Conservation (phyloP, 2,797 vertebrate species). For the Sylvia borin region DNA sequence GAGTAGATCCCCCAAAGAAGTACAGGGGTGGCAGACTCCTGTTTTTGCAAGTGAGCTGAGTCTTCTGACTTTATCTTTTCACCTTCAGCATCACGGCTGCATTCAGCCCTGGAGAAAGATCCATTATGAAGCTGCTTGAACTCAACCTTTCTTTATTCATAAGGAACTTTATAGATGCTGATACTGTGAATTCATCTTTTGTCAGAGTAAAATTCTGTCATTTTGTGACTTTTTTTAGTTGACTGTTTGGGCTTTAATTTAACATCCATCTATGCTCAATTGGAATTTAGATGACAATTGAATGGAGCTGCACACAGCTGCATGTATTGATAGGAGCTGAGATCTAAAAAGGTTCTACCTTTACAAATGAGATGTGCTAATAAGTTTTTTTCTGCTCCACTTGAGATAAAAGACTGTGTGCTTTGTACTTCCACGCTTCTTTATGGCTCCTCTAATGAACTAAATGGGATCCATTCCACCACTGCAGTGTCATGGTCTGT, state of each 20-base stretch:
- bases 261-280: not conserved
- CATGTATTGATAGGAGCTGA: not conserved
- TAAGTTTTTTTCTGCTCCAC: not conserved
- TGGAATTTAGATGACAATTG: not conserved
- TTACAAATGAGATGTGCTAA: not conserved
- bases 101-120: slow-evolving; percentile 9
- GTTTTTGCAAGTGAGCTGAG: not conserved
- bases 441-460: not conserved
- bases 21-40: not conserved
- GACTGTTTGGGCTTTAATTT: slow-evolving; percentile 19
- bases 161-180: not conserved
- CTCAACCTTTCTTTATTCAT: not conserved
- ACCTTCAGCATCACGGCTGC: not conserved
- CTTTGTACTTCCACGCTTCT: not conserved
- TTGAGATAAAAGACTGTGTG: not conserved
- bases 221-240: slow-evolving; percentile 7
- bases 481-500: not conserved
- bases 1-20: not conserved
- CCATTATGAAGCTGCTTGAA: not conserved
- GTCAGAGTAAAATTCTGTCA: slow-evolving; percentile 16
- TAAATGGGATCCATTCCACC: not conserved
- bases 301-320: not conserved
- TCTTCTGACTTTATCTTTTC: slow-evolving; percentile 15
- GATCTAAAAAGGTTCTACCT: slow-evolving; percentile 11
- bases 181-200: not conserved